Percentiles rank a stretch among this genome's conserved stretches.
phyloP scores from a whole-genome alignment of 2,113 vertebrate species.

The Cygnus buccinator region DNA sequence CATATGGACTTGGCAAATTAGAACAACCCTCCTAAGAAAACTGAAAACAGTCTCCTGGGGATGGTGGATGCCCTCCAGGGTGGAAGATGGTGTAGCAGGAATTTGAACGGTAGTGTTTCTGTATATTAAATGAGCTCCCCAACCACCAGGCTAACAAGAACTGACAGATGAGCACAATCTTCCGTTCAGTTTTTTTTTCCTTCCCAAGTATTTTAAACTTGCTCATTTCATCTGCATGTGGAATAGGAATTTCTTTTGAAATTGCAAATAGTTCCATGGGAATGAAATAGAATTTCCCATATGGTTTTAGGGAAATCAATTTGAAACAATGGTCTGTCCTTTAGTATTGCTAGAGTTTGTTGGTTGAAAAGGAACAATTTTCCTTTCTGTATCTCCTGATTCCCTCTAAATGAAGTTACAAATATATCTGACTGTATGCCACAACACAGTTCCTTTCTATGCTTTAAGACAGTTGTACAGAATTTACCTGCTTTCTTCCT shows the following conservation, averaged over 20 bases:
- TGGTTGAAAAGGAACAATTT: neutral
- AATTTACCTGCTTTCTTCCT: neutral
- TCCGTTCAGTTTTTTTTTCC: neutral
- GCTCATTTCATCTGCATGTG: neutral
- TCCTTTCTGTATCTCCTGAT: neutral
- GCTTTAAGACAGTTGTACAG: neutral
- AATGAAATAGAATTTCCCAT: neutral
- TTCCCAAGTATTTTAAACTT: neutral
- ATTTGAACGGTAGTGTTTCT: neutral
- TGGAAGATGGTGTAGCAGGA: neutral
- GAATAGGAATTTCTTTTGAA: neutral
- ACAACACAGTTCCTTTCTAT: neutral
- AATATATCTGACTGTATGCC: neutral
- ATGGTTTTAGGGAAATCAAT: neutral
- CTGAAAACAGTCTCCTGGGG: neutral
- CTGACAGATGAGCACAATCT: neutral
- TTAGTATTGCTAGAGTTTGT: neutral
- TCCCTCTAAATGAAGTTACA: neutral
- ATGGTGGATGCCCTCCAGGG: neutral
- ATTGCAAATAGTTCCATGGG: neutral
- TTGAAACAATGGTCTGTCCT: neutral
- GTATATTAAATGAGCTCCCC: neutral
- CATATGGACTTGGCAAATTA: neutral
- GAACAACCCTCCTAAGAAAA: neutral
- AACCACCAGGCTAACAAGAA: neutral